Evolutionary conservation across 2,888 invertebrate genomes (phyloP).

Genomic region (Patella pellucida): DNA sequence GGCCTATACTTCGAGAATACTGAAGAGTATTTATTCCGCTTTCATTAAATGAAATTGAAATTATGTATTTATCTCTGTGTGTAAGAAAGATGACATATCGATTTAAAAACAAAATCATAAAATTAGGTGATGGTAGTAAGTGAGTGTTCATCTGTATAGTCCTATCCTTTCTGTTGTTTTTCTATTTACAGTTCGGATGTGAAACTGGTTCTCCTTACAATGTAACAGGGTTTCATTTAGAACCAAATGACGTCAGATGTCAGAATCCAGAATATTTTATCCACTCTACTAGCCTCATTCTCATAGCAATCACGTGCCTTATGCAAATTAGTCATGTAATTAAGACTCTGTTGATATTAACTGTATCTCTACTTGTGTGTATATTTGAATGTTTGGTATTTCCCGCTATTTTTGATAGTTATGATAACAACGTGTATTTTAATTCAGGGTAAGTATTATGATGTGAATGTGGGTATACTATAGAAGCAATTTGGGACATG

Average conservation of each 20-base stretch:
- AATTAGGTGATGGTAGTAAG: no score
- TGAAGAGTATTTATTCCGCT: no score
- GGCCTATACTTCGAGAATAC: no score
- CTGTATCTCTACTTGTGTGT: conserved; percentile 74
- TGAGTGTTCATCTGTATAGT: no score
- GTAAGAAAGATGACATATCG: no score
- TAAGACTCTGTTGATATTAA: conserved; percentile 78
- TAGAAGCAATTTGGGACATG: no score
- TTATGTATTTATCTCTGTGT: no score
- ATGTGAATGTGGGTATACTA: no score
- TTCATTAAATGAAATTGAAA: no score
- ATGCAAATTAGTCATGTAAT: conserved; percentile 81
- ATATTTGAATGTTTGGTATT: conserved; percentile 39
- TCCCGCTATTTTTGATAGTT: conserved; percentile 41
- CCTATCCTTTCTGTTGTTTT: no score
- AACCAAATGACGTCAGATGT: conserved; percentile 70
- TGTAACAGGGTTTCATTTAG: background rate
- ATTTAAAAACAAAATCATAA: no score
- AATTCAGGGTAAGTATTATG: conserved; percentile 69
- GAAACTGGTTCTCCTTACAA: background rate
- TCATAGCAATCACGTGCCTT: conserved; percentile 81
- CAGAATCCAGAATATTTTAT: conserved; percentile 83
- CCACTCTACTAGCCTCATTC: conserved; percentile 79
- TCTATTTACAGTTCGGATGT: conserved; percentile 26
- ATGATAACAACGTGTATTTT: conserved; percentile 66